These are phyloP conservation scores for Agrotis segetum DNA, from an alignment of 2,888 invertebrate species.

Conservation along the genomic window DNA sequence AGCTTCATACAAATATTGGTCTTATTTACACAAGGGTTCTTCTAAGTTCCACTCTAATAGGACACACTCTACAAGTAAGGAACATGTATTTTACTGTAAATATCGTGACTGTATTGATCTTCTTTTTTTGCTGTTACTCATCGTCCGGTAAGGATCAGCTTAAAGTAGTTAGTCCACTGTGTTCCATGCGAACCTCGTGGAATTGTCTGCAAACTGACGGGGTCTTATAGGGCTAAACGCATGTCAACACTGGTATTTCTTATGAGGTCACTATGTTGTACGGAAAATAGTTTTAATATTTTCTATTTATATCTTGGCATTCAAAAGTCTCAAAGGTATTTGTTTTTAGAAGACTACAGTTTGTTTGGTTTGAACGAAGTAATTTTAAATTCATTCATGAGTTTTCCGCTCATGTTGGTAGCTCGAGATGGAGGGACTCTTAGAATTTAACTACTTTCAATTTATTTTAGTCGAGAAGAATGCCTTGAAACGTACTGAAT, in stretches of 20 bases:
- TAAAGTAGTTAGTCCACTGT: no score
- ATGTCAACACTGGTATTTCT: no score
- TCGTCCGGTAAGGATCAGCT: no score
- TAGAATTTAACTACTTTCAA: slow-evolving; percentile 59
- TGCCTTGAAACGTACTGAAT: slow-evolving; percentile 43
- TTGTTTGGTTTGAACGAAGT: slow-evolving; percentile 25
- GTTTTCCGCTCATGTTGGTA: slow-evolving; percentile 41
- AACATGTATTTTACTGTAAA: neutral
- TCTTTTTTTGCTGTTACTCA: no score
- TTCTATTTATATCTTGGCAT: neutral
- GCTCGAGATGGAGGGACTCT: slow-evolving; percentile 45
- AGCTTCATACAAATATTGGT: neutral
- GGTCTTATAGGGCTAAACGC: no score
- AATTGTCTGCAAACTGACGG: no score
- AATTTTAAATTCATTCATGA: slow-evolving; percentile 63
- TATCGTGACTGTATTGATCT: no score
- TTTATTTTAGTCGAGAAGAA: slow-evolving; percentile 58
- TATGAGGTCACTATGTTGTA: no score
- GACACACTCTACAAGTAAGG: neutral
- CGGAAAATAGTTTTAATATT: no score
- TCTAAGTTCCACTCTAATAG: neutral
- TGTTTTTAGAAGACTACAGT: neutral
- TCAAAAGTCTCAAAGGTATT: neutral
- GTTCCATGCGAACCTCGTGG: no score
- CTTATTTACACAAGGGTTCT: slow-evolving; percentile 4